Evolutionary conservation across 2,888 invertebrate species (phyloP).

Genomic region (Cecidostiba fungosa): DNA sequence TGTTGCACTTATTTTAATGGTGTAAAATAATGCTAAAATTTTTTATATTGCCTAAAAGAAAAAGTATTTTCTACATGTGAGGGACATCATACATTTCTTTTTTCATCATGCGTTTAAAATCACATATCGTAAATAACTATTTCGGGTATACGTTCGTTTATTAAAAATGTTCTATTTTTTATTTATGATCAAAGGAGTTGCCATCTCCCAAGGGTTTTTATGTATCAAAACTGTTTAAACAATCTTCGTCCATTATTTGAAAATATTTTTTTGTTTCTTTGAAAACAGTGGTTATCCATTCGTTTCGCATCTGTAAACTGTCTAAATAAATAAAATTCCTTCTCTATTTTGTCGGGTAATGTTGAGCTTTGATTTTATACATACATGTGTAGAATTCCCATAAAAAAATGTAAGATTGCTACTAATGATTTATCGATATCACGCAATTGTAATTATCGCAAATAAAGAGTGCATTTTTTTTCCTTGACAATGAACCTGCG

Average conservation of each 20-base stretch:
- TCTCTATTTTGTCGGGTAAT: constrained; percentile 30
- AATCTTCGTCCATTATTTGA: constrained; percentile 5
- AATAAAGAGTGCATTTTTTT: constrained; percentile 38
- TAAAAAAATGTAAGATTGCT: constrained; percentile 56
- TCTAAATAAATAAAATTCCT: background rate
- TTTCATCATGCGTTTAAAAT: constrained; percentile 19
- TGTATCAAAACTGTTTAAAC: constrained; percentile 11
- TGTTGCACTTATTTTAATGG: constrained; percentile 51
- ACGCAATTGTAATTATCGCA: constrained; percentile 53
- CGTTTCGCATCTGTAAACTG: constrained; percentile 25
- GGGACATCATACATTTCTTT: constrained; percentile 12
- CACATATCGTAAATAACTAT: constrained; percentile 18
- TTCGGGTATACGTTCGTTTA: constrained; percentile 35
- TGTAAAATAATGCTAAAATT: constrained; percentile 32
- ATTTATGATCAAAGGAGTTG: constrained; percentile 40
- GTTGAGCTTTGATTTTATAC: constrained; percentile 32
- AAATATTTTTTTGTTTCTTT: constrained; percentile 38
- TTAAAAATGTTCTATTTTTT: constrained; percentile 48
- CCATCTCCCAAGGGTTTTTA: constrained; percentile 13
- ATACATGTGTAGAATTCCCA: constrained; percentile 34
- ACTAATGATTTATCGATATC: constrained; percentile 59
- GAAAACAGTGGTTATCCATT: constrained; percentile 24
- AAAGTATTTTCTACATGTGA: constrained; percentile 30
- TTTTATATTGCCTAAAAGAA: constrained; percentile 46
- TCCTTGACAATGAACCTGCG: constrained; percentile 33